Conservation (phyloP, 2,888 invertebrate genomes). For the Drosophila incognita region DNA sequence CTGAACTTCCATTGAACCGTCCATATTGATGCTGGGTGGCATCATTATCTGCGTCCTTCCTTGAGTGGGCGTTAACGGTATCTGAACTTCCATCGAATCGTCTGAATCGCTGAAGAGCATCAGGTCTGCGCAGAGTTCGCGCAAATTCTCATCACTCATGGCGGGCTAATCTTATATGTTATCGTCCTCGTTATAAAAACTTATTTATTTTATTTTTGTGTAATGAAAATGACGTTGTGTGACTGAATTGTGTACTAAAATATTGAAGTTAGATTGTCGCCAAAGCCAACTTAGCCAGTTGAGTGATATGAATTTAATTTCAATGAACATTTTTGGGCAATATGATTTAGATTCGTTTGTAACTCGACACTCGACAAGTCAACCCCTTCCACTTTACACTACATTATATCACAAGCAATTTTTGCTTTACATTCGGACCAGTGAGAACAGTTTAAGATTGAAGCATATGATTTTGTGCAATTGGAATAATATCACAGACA, state of each 20-base stretch:
- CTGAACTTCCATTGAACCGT: background rate
- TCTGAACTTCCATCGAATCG: background rate
- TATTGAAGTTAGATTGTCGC: slow-evolving; percentile 3
- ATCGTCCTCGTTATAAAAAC: too few relatives aligned
- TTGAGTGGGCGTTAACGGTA: background rate
- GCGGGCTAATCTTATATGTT: background rate
- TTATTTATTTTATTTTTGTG: background rate
- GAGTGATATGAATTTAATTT: background rate
- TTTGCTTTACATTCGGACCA: too few relatives aligned
- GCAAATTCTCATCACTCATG: background rate
- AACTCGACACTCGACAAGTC: background rate
- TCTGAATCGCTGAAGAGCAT: background rate
- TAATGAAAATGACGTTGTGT: slow-evolving; percentile 8
- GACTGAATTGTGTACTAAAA: slow-evolving; percentile 14
- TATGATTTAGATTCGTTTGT: background rate
- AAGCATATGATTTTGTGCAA: too few relatives aligned
- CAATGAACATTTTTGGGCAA: background rate
- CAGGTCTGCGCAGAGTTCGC: background rate
- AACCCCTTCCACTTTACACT: background rate
- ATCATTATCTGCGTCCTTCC: background rate
- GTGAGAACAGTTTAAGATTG: background rate
- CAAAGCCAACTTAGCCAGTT: slow-evolving; percentile 8
- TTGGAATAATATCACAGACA: background rate
- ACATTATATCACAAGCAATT: too few relatives aligned
- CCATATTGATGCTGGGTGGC: background rate